Base-by-base conservation (phyloP, 2,113 vertebrate genomes). In the Heteronetta atricapilla region DNA sequence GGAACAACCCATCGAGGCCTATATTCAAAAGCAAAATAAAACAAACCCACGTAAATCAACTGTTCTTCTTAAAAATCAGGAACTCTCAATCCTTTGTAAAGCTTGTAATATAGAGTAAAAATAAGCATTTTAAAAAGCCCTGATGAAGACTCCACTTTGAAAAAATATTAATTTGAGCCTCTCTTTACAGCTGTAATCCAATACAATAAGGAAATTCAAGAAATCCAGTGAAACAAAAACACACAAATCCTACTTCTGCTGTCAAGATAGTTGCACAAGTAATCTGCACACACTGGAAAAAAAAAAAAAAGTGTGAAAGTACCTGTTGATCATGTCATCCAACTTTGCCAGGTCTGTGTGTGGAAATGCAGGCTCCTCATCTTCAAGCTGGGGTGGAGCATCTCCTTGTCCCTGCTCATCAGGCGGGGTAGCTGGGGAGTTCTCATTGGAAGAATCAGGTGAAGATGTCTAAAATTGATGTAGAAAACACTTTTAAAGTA, bases 311-410 rank as follows among this genome's bases (percentile, higher is more conserved):
- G 33, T 3, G 8, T 79, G 38, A 88, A 80, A 96, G 89, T 97
- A 99, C 99, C 99, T 99, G 98, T 99, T 99, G 97, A 99, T 99
- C 99, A 99, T 99, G 98, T 99, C 99, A 98, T 99, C 99, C 98
- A 99, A 98, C 98, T 99, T 99, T 94, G 99, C 99, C 98, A 99
- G 98, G 98, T 99, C 99, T 96, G 99, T 99, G 97, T 99, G 99
- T 96, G 99, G 99, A 98, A 99, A 99, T 79, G 99, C 99, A 77
- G 99, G 99, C 97, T 99, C 99, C 98, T 99, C 99, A 97, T 99
- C 99, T 98, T 99, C 99, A 98, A 99, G 98, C 93, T 99, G 99
- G 69, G 99, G 98, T 88, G 98, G 98, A 52, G 98, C 98, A 95
- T 99, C 99, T 82, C 98, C 99, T 95, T 99, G 99, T 74, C 98